Base-by-base conservation (phyloP, 1,140 invertebrate species). In the Drosophila bifasciata region DNA sequence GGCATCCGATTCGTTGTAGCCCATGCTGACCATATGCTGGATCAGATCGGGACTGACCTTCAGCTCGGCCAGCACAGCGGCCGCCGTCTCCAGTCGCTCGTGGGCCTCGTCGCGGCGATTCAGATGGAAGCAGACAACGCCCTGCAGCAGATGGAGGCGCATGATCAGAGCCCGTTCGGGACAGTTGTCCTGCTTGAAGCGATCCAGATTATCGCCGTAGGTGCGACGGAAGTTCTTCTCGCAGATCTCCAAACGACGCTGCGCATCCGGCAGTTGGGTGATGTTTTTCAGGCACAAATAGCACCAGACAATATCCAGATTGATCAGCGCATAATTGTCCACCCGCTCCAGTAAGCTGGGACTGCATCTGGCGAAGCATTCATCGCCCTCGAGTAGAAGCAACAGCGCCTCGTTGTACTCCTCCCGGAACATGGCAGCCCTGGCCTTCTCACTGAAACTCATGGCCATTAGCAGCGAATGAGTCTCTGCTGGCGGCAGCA, bases 271-370 rank as follows among this genome's bases (percentile, higher is more conserved):
- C 36, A 96, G 89, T 59, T 96, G 93, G 11, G 93, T 92, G 15
- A 96, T 92, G 84, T 94, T 95, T 78, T 91, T 90, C 2, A 97
- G 92, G 83, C 94, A 94, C 17, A 97, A 92, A 92, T 97, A 97
- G 90, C 96, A 96, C 96, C 96, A 97, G 1, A 95, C 95, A 76
- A 97, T 96, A 89, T 97, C 96, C 73, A 97, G 91, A 92, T 96
- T 95, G 1, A 97, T 91, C 0, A 97, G 92, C 0, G 95, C 96
- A 93, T 95, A 96, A 83, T 96, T 97, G 90, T 97, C 96, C 21
- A 96, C 95, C 1, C 92, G 90, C 53, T 94, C 93, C 16, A 97
- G 91, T 39, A 96, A 92, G 19, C 93, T 91, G 0, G 95, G 94
- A 52, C 94, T 92, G 78, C 96, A 96, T 43, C 93, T 93, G 61